These are phyloP conservation scores for Schizothorax lantsangensis DNA, from an alignment of 2,797 vertebrate species.

Conservation along the genomic window DNA sequence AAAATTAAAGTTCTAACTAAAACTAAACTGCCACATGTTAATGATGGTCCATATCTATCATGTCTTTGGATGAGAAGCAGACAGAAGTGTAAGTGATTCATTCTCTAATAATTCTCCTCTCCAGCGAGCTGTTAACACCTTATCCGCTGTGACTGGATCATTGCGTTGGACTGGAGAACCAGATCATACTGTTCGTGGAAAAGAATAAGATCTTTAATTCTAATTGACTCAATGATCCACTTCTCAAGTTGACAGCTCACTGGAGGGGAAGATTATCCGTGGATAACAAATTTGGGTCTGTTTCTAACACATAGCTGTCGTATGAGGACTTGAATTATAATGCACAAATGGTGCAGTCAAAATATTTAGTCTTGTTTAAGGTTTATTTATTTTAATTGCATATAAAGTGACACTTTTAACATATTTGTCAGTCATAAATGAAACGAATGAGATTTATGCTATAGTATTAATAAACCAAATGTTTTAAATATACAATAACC, in stretches of 20 bases:
- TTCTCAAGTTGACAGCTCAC: background rate
- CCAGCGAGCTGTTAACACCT: background rate
- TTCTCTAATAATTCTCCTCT: background rate
- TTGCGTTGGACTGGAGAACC: background rate
- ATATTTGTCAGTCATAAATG: background rate
- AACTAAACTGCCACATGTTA: background rate
- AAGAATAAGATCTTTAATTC: conserved; percentile 1
- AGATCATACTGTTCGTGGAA: background rate
- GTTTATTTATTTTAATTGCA: background rate
- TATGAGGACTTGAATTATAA: background rate
- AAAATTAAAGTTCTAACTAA: background rate
- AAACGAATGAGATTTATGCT: background rate
- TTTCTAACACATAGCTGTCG: background rate
- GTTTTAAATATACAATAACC: background rate
- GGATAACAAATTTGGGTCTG: background rate
- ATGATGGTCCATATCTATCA: background rate
- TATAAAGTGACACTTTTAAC: background rate
- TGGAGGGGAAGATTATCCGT: background rate
- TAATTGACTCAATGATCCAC: background rate
- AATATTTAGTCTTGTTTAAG: background rate
- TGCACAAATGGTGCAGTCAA: background rate
- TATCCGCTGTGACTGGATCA: background rate
- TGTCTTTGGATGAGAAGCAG: background rate
- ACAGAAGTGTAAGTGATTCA: no score
- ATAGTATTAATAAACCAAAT: background rate